phyloP scores from a whole-genome alignment of 2,113 vertebrate genomes.

The Cranoglanis bouderius region DNA sequence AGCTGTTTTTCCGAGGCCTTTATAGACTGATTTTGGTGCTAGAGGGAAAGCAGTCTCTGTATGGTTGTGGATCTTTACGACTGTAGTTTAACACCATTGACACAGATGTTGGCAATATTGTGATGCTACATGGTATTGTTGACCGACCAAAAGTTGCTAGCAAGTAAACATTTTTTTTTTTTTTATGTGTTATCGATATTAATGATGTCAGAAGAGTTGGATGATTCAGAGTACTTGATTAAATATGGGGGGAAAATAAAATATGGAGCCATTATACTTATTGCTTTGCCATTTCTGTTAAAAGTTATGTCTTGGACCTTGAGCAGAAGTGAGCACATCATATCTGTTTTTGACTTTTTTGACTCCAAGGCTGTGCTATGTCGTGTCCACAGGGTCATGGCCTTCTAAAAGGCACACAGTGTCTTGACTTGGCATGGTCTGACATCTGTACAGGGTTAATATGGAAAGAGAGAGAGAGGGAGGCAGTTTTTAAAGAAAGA shows the following conservation, averaged over 20 bases:
- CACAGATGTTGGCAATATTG: not conserved
- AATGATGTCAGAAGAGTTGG: too few species aligned
- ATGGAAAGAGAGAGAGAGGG: too few species aligned
- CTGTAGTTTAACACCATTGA: not conserved
- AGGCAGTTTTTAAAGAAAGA: not conserved
- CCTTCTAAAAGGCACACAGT: not conserved
- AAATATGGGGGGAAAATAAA: too few species aligned
- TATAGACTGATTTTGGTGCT: not conserved
- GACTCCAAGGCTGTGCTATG: not conserved
- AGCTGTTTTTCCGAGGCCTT: not conserved
- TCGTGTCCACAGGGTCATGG: not conserved
- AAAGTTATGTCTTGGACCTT: not conserved
- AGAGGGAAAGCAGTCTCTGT: not conserved
- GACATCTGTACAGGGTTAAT: not conserved
- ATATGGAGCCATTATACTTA: not conserved
- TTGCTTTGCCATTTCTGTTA: not conserved
- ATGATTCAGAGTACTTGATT: not conserved
- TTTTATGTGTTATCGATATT: too few species aligned
- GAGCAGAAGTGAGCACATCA: not conserved
- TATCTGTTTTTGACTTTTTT: not conserved
- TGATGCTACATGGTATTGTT: not conserved
- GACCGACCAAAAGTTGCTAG: not conserved
- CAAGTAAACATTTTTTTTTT: too few species aligned
- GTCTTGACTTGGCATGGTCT: not conserved
- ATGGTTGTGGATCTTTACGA: not conserved